These are phyloP conservation scores for Tympanuchus pallidicinctus DNA, from an alignment of 2,113 vertebrate genomes.

Conservation along the genomic window DNA sequence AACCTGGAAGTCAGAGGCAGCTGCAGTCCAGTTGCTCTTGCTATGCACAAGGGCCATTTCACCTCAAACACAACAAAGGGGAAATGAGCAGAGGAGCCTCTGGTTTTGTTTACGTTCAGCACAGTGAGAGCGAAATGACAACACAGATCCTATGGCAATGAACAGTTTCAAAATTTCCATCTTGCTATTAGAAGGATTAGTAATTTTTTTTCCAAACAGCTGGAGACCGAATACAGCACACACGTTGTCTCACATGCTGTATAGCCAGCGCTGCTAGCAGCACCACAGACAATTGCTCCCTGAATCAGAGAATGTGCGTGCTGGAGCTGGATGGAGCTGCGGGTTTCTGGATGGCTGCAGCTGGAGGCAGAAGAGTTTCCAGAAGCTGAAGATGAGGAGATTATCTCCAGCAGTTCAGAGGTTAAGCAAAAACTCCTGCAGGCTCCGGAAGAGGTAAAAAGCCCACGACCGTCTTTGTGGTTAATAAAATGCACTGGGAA, in stretches of 20 bases:
- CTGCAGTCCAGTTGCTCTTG: conserved; percentile 10
- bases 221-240: background rate
- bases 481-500: background rate
- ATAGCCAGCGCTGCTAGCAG: background rate
- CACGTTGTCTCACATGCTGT: background rate
- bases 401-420: background rate
- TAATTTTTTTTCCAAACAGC: background rate
- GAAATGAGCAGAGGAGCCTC: background rate
- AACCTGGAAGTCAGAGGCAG: conserved; percentile 12
- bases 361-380: background rate
- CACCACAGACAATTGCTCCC: background rate
- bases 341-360: background rate
- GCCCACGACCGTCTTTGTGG: background rate
- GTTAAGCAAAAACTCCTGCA: background rate
- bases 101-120: background rate
- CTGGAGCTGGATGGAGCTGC: background rate
- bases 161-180: conserved; percentile 15
- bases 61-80: conserved; percentile 21
- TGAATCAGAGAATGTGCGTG: background rate
- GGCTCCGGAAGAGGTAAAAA: background rate
- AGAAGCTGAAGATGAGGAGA: background rate
- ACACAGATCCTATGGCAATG: background rate
- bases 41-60: conserved; percentile 11
- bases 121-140: background rate
- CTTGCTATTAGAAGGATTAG: background rate